Evolutionary conservation across 2,888 invertebrate species (phyloP).

Genomic region (Pandemis corylana): DNA sequence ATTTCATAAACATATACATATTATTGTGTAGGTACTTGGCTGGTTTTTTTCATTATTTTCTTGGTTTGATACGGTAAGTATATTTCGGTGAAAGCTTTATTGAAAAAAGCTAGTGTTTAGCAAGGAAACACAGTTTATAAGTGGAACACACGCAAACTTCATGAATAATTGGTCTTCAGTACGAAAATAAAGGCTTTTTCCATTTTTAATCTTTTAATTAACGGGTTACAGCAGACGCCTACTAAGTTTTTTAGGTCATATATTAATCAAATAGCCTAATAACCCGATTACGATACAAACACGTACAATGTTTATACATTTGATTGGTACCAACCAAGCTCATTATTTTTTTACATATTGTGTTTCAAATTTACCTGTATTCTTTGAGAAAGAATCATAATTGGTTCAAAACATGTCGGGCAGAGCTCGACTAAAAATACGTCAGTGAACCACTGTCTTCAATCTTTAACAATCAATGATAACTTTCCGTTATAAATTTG

Average conservation of each 20-base stretch:
- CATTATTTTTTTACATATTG: too few species aligned
- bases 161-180: constrained; percentile 20
- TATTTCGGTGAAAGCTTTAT: background rate
- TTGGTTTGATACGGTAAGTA: background rate
- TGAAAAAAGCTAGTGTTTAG: constrained; percentile 9
- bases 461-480: too few species aligned
- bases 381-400: too few species aligned
- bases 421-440: too few species aligned
- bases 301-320: background rate
- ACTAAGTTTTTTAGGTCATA: background rate
- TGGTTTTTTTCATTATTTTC: background rate
- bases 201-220: constrained; percentile 2
- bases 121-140: constrained; percentile 25
- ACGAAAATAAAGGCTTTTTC: constrained; percentile 11
- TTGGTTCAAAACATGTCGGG: too few species aligned
- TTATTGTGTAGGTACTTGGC: too few species aligned
- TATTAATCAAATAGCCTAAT: constrained; percentile 3
- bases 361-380: too few species aligned
- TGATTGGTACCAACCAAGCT: background rate
- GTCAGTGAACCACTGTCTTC: too few species aligned
- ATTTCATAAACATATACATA: too few species aligned
- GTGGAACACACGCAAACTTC: constrained; percentile 18
- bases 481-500: too few species aligned
- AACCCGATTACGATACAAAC: background rate
- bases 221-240: background rate